Evolutionary conservation across 2,113 vertebrate genomes (phyloP).

Genomic region (Hippocampus zosterae): DNA sequence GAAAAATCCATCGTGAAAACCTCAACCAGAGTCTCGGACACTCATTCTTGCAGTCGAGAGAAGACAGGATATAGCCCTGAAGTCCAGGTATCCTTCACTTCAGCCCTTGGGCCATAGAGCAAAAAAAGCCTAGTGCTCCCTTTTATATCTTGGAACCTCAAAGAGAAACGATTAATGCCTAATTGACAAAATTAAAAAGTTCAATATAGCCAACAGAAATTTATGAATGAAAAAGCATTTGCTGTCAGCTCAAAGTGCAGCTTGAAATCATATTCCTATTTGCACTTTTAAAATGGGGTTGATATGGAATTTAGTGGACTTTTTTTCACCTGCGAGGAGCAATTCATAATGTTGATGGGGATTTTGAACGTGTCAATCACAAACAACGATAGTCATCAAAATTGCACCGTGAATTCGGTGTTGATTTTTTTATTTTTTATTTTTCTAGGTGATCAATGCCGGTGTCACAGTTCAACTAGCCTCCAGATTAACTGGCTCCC

Average conservation of each 20-base stretch:
- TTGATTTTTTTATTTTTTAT: too few species aligned
- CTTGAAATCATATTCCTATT: neutral
- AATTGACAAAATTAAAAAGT: neutral
- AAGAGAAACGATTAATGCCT: neutral
- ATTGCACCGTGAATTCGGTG: too few species aligned
- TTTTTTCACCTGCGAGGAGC: too few species aligned
- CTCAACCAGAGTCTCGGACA: neutral
- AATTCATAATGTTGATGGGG: too few species aligned
- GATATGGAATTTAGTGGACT: too few species aligned
- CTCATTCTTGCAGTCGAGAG: neutral
- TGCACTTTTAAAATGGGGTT: too few species aligned
- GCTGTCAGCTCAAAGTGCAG: neutral
- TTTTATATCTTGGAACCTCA: neutral
- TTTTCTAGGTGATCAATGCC: too few species aligned
- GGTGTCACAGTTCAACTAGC: too few species aligned
- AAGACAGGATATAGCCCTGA: neutral
- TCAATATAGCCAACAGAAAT: neutral
- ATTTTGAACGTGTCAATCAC: too few species aligned
- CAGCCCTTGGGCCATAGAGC: too few species aligned
- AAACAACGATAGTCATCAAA: too few species aligned
- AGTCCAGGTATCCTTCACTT: neutral
- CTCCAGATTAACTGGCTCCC: too few species aligned
- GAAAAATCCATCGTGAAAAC: neutral
- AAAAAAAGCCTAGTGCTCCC: neutral
- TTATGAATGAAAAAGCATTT: neutral